Evolutionary conservation across 1,140 invertebrate genomes (phyloP).

Genomic region (Drosophila funebris): DNA sequence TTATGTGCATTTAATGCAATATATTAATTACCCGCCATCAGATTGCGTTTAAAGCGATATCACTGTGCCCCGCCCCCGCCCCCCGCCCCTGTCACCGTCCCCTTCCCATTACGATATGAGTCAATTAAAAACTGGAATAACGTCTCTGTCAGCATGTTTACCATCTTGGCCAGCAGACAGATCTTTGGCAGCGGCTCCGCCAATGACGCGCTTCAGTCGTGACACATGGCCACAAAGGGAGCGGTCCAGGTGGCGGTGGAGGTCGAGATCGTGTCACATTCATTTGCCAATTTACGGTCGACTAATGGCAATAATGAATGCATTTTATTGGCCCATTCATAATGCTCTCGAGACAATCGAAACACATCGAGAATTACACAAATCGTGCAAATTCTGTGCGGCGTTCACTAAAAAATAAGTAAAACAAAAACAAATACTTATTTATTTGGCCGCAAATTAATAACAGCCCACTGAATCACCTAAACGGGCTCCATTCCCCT

Average conservation of each 20-base stretch:
- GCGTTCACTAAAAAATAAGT: not conserved
- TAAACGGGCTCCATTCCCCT: not conserved
- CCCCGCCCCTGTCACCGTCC: not conserved
- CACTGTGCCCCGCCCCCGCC: not conserved
- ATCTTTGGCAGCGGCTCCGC: slow-evolving; percentile 36
- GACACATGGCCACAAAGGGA: slow-evolving; percentile 21
- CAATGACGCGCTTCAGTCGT: slow-evolving; percentile 51
- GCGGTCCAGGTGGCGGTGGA: not conserved
- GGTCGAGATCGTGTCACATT: slow-evolving; percentile 57
- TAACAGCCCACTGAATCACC: slow-evolving; percentile 19
- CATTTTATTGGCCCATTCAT: slow-evolving; percentile 77
- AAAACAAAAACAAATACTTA: slow-evolving; percentile 27
- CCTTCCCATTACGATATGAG: not conserved
- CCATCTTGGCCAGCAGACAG: slow-evolving; percentile 18
- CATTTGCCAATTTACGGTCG: slow-evolving; percentile 77
- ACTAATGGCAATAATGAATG: slow-evolving; percentile 81
- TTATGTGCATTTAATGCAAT: slow-evolving; percentile 73
- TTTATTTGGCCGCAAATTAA: slow-evolving; percentile 44
- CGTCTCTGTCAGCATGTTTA: slow-evolving; percentile 67
- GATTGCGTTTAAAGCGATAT: slow-evolving; percentile 1
- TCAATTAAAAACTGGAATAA: slow-evolving; percentile 81
- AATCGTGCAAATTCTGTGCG: slow-evolving; percentile 57
- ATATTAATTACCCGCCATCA: slow-evolving; percentile 68
- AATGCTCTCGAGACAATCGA: slow-evolving; percentile 59
- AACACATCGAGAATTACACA: slow-evolving; percentile 63